Percentiles rank a stretch among this genome's conserved stretches.
Conservation (phyloP, 2,888 invertebrate genomes). For the Crematogaster levior region DNA sequence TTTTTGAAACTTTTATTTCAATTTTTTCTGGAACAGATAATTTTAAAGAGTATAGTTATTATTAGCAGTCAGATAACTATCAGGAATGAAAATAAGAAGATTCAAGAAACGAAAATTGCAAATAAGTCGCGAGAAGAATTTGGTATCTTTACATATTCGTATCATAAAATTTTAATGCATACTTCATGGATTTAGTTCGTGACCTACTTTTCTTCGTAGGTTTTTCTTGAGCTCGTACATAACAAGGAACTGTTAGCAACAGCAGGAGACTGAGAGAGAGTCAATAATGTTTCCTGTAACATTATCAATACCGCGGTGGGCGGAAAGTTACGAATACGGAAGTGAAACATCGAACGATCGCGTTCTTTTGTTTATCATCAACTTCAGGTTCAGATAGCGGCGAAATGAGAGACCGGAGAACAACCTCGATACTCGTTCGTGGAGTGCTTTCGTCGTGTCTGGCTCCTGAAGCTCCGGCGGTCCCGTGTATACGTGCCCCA, state of each 20-base stretch:
- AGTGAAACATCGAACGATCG: background rate
- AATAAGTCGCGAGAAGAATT: conserved; percentile 1
- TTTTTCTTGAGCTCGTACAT: background rate
- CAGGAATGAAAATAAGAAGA: background rate
- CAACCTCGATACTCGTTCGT: conserved; percentile 27
- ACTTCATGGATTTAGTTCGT: background rate
- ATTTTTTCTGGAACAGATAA: background rate
- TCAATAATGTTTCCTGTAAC: background rate
- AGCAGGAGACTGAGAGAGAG: background rate
- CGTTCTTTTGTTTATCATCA: conserved; percentile 17
- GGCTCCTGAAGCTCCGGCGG: conserved; percentile 49
- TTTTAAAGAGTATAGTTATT: too few relatives aligned
- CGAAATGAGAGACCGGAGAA: conserved; percentile 9
- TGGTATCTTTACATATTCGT: background rate
- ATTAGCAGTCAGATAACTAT: background rate
- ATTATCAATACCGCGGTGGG: background rate
- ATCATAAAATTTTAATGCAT: background rate
- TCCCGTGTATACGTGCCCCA: conserved; percentile 41
- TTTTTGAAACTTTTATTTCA: background rate
- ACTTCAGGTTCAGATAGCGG: conserved; percentile 26
- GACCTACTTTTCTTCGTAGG: conserved; percentile 8
- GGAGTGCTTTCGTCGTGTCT: conserved; percentile 63
- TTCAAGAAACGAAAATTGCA: background rate
- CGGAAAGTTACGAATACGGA: background rate
- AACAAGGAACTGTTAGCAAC: background rate